phyloP scores from a whole-genome alignment of 2,888 invertebrate genomes.

The Euzophera pinguis region DNA sequence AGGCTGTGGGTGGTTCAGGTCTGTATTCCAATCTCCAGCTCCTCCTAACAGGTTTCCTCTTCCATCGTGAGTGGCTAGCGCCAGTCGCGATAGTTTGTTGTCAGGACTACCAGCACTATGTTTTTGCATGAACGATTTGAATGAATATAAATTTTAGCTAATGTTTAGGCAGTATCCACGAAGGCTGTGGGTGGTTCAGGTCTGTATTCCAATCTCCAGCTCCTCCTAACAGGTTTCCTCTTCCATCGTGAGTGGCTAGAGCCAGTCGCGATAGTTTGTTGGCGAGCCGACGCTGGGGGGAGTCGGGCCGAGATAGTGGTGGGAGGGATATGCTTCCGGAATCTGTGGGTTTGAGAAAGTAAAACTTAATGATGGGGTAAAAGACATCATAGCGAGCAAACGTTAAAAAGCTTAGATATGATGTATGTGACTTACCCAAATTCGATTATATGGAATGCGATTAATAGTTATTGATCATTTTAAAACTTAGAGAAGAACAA shows the following conservation, averaged over 20 bases:
- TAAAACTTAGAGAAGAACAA: no score
- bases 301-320: slow-evolving; percentile 69
- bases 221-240: slow-evolving; percentile 91
- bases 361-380: not conserved
- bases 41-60: slow-evolving; percentile 92
- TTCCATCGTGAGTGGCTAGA: slow-evolving; percentile 93
- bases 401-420: no score
- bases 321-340: slow-evolving; percentile 71
- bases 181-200: slow-evolving; percentile 52
- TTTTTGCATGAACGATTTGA: no score
- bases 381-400: no score
- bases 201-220: slow-evolving; percentile 85
- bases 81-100: slow-evolving; percentile 91
- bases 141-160: slow-evolving; percentile 22
- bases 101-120: no score
- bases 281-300: slow-evolving; percentile 83
- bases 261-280: slow-evolving; percentile 93
- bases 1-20: slow-evolving; percentile 52
- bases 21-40: slow-evolving; percentile 85
- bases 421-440: no score
- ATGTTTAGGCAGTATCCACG: slow-evolving; percentile 68
- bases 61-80: slow-evolving; percentile 94
- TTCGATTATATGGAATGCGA: no score
- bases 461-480: no score
- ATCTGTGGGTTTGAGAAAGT: slow-evolving; percentile 36